phyloP scores from a whole-genome alignment of 2,888 invertebrate species.

The Caenorhabditis auriculariae region DNA sequence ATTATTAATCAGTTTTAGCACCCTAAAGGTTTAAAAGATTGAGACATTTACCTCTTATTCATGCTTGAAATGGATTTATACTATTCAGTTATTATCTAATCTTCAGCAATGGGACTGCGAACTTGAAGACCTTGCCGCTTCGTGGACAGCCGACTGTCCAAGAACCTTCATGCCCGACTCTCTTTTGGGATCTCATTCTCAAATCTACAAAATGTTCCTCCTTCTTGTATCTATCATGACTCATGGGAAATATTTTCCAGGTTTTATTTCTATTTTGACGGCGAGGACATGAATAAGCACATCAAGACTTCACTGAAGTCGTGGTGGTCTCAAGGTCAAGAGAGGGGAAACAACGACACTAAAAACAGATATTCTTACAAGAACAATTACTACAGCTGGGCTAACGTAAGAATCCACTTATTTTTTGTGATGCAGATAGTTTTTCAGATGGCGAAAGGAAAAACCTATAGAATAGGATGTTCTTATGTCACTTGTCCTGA shows the following conservation, averaged over 20 bases:
- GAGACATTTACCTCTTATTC: too few species aligned
- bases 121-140: slow-evolving; percentile 22
- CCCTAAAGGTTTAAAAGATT: too few species aligned
- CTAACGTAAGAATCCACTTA: slow-evolving; percentile 18
- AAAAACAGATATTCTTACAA: slow-evolving; percentile 29
- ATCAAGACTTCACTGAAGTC: slow-evolving; percentile 31
- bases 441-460: slow-evolving; percentile 44
- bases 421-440: too few species aligned
- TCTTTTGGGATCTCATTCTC: slow-evolving; percentile 28
- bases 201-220: slow-evolving; percentile 31
- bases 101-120: slow-evolving; percentile 36
- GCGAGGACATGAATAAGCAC: slow-evolving; percentile 23
- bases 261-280: slow-evolving; percentile 33
- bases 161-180: slow-evolving; percentile 27
- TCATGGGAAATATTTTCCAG: slow-evolving; percentile 14
- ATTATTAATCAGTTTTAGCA: too few species aligned
- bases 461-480: slow-evolving; percentile 34
- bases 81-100: background rate
- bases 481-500: slow-evolving; percentile 28
- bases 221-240: background rate
- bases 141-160: slow-evolving; percentile 24
- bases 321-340: slow-evolving; percentile 39
- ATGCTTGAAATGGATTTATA: too few species aligned
- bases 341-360: slow-evolving; percentile 27
- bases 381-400: slow-evolving; percentile 32